Evolutionary conservation across 2,888 invertebrate species (phyloP), one percentile per base, ranked within the genome.

Genomic region (Perizoma flavofasciatum): DNA sequence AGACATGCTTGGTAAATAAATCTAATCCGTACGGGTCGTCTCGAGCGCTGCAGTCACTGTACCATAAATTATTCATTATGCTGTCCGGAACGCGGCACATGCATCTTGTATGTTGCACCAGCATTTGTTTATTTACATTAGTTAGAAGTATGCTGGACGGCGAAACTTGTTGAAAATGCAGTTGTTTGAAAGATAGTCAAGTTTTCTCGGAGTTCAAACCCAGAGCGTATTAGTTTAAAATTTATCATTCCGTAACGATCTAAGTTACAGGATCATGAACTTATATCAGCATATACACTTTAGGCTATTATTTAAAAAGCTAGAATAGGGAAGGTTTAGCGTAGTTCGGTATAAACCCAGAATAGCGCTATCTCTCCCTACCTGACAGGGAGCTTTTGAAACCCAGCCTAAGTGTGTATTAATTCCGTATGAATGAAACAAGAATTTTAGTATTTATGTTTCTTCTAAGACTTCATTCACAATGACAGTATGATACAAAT

Each of bases 21-120:
- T 73, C 66, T 66, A 71, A 69, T 67, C 66, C 65, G 11, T 8
- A 34, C 66, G 63, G 59, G 64, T 67, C 57, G 59, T 53, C 65
- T 67, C 63, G n/a, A n/a, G 73, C 65, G 63, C 69, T 73, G 75
- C 75, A 74, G 72, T 71, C 68, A 72, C 73, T 73, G 61, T 65
- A 70, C 65, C 62, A 72, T 77, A 74, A 61, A 79, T 78, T 74
- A 79, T 79, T 79, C 79, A 79, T 71, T 64, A 59, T 69, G 63
- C 63, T 62, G 67, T 61, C 68, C 67, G 67, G 68, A 65, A 66
- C 65, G 61, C 51, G 66, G 71, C 68, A 57, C 73, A 78, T 78
- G 74, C 75, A 78, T 78, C 70, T 76, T 78, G 71, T 72, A 78
- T 77, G 77, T 64, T 63, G 34, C 59, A 52, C 55, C 10, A 50